Evolutionary conservation across 1,140 invertebrate genomes (phyloP), one percentile per base, ranked within the genome.

Genomic region (Notospermus geniculatus): DNA sequence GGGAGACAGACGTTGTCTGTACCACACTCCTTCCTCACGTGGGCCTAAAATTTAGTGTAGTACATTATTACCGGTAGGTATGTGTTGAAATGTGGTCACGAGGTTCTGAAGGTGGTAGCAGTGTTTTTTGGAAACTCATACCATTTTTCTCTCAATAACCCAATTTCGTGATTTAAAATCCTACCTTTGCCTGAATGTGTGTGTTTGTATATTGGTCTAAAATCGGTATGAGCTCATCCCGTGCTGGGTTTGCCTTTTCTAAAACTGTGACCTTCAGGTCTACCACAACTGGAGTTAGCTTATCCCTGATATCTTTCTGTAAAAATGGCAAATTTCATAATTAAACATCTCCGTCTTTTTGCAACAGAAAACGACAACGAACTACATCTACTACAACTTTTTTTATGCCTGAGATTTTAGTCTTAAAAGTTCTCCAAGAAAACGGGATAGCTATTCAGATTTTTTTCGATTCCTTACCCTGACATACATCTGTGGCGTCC

Each of bases 21-120:
- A 7, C 93, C 94, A 76, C 94, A 98, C 73, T 97, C 91, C 80
- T 95, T 96, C 56, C 93, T 87, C 82, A 98, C 96, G 25, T 87
- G 89, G 1, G 90, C 93, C 71, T 81, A 60, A 45, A 70, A 63
- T 45, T n/a, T 68, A 27, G 13, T 39, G 36, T 54, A 65, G 39
- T 45, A 7, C n/a, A n/a, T n/a, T n/a, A n/a, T n/a, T n/a, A n/a
- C n/a, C n/a, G n/a, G n/a, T n/a, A n/a, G 29, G 17, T 57, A 28
- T 11, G 27, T 13, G 23, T n/a, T 22, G 28, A 2, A 25, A 19
- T 25, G 15, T 29, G 7, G 2, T 46, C 36, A 27, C 22, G 52
- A 39, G 2, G 57, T 30, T 15, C 22, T 46, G 50, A 55, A 43
- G 17, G 43, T 57, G 22, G 57, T 36, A 1, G 52, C 22, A 55